A percentile compares a stretch with the other conserved stretches of the same genome.
Evolutionary conservation across 1,140 invertebrate genomes (phyloP).

Genomic region (Drosophila sturtevanti): DNA sequence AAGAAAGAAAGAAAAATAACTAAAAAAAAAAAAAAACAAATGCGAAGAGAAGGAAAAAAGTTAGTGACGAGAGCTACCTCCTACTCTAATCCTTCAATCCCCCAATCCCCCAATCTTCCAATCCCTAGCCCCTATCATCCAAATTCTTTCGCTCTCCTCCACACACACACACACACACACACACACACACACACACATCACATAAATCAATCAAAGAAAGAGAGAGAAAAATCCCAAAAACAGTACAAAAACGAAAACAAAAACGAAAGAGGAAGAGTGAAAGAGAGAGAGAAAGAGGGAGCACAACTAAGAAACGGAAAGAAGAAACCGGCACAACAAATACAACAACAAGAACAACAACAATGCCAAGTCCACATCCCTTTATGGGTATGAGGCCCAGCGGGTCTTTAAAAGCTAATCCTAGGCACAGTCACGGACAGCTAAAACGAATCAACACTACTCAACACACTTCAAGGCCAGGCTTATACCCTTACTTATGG

Average conservation of each 20-base stretch:
- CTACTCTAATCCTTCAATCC: neutral
- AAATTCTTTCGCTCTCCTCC: constrained; percentile 6
- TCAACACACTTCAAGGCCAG: constrained; percentile 7
- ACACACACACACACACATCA: constrained; percentile 4
- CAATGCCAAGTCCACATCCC: constrained; percentile 40
- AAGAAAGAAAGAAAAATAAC: neutral
- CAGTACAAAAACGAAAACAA: neutral
- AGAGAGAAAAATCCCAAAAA: constrained; percentile 11
- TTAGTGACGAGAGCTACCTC: constrained; percentile 34
- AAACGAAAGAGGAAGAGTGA: neutral
- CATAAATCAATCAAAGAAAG: constrained; percentile 70
- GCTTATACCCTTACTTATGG: constrained; percentile 4
- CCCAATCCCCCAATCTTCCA: neutral
- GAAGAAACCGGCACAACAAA: neutral
- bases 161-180: neutral
- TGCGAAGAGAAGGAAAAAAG: constrained; percentile 4
- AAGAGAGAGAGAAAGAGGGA: neutral
- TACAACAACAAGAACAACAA: constrained; percentile 1
- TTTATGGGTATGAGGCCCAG: constrained; percentile 48
- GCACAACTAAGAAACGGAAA: no score
- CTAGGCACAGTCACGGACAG: constrained; percentile 32
- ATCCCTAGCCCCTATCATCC: neutral
- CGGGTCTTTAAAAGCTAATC: constrained; percentile 53
- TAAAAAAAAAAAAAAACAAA: neutral
- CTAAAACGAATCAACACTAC: constrained; percentile 6